A percentile compares a stretch with the other conserved stretches of the same genome.
phyloP scores from a whole-genome alignment of 2,888 invertebrate species.

The Drosophila phalerata region DNA sequence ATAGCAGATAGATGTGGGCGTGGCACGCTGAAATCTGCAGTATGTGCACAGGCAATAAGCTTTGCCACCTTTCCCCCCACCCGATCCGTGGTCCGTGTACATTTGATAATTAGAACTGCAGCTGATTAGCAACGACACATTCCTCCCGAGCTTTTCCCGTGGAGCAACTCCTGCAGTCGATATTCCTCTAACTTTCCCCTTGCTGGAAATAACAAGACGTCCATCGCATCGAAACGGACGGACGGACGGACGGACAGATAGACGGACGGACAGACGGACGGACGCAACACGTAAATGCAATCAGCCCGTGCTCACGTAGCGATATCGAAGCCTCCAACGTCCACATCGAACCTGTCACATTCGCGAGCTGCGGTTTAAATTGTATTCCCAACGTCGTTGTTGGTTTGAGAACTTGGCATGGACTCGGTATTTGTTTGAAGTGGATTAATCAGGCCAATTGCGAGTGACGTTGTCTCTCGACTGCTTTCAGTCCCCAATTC shows the following conservation, averaged over 20 bases:
- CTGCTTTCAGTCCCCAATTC: constrained; percentile 14
- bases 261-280: neutral
- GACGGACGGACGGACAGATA: neutral
- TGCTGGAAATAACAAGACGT: neutral
- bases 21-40: constrained; percentile 43
- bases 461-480: constrained; percentile 26
- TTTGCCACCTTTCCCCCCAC: neutral
- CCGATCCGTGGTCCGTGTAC: neutral
- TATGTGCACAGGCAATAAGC: constrained; percentile 45
- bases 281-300: constrained; percentile 64
- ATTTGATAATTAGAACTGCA: constrained; percentile 63
- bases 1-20: constrained; percentile 21
- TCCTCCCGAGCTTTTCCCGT: neutral
- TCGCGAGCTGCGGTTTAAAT: constrained; percentile 15
- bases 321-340: constrained; percentile 53
- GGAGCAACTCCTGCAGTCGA: constrained; percentile 1
- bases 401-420: constrained; percentile 8
- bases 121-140: constrained; percentile 56
- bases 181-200: neutral
- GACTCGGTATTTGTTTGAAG: constrained; percentile 49
- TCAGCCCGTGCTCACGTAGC: constrained; percentile 68
- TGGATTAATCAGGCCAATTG: constrained; percentile 72
- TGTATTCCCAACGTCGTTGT: constrained; percentile 1
- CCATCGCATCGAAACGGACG: neutral
- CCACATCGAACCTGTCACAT: constrained; percentile 43